phyloP scores from a whole-genome alignment of 1,140 invertebrate genomes.

The Homarus americanus region DNA sequence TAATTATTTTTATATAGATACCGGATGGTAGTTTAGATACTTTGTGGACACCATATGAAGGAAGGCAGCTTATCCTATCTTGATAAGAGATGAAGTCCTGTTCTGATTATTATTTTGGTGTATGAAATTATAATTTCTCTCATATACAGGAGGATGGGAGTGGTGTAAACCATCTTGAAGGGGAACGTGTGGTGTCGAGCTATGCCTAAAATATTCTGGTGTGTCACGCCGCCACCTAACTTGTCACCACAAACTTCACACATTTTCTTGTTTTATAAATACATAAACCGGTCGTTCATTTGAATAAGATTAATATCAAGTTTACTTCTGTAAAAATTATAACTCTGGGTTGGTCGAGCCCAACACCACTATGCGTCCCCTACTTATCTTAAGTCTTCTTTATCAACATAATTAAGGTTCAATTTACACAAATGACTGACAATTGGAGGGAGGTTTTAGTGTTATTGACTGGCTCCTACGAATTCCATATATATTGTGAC shows the following conservation, averaged over 20 bases:
- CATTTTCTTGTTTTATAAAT: no score
- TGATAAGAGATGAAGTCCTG: conserved; percentile 3
- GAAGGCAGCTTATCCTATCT: conserved; percentile 32
- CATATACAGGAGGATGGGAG: neutral
- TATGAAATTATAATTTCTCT: neutral
- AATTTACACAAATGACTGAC: neutral
- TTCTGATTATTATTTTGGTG: neutral
- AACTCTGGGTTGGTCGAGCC: no score
- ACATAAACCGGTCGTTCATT: no score
- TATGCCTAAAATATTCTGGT: no score
- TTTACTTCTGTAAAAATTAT: no score
- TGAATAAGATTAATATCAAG: no score
- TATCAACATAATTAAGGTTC: neutral
- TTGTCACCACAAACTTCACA: no score
- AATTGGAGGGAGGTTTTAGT: neutral
- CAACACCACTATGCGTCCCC: neutral
- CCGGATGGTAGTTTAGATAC: neutral
- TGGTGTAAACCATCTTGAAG: no score
- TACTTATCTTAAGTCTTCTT: neutral
- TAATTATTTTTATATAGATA: neutral
- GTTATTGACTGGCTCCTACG: neutral
- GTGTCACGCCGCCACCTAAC: no score
- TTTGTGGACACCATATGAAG: neutral
- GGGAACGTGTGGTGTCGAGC: neutral
- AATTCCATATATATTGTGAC: neutral